Conservation (phyloP, 2,797 vertebrate genomes). For the Lacerta bilineata region DNA sequence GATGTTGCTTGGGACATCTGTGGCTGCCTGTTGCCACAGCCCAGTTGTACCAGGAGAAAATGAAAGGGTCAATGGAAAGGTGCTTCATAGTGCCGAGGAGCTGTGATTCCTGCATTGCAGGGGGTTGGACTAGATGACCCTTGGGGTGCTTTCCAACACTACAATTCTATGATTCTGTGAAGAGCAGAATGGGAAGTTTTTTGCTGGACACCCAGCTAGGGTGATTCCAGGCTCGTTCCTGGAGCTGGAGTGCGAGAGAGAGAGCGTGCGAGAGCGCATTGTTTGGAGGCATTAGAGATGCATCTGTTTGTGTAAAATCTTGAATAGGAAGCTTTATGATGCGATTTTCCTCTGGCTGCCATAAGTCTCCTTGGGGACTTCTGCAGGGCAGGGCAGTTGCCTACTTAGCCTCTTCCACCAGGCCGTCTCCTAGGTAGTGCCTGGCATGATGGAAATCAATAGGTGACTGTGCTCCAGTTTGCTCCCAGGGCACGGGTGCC, state of each 20-base stretch:
- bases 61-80: slow-evolving; percentile 34
- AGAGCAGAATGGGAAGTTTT: not conserved
- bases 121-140: no score
- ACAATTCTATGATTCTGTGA: no score
- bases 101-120: no score
- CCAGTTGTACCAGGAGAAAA: slow-evolving; percentile 1
- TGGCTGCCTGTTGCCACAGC: not conserved
- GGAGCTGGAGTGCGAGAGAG: not conserved
- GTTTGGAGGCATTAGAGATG: not conserved
- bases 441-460: not conserved
- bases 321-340: not conserved
- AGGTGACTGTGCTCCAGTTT: not conserved
- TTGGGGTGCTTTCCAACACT: no score
- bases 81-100: slow-evolving; percentile 11
- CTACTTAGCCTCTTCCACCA: not conserved
- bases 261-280: not conserved
- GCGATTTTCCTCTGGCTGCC: not conserved
- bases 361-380: not conserved
- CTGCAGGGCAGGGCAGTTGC: no score
- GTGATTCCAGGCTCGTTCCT: not conserved
- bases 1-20: slow-evolving; percentile 24
- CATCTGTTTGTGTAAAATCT: not conserved
- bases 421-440: no score
- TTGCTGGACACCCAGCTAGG: not conserved
- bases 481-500: not conserved